A percentile compares a stretch with the other conserved stretches of the same genome.
Conservation (phyloP, 2,888 invertebrate species). For the Pediacus dermestoides region DNA sequence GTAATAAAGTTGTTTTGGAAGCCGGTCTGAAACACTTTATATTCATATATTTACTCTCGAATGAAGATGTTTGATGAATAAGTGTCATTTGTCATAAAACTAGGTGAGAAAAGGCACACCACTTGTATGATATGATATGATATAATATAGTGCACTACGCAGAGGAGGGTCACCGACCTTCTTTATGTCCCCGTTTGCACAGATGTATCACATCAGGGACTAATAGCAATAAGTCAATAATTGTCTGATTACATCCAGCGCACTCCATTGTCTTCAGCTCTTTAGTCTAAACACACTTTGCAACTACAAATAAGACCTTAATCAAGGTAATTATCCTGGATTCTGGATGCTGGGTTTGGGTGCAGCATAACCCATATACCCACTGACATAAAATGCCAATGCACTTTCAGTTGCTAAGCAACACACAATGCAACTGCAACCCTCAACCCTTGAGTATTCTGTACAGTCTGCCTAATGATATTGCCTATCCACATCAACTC, state of each 20-base stretch:
- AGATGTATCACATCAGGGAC: constrained; percentile 13
- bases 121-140: constrained; percentile 13
- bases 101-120: constrained; percentile 33
- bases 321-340: neutral
- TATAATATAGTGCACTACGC: constrained; percentile 1
- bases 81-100: constrained; percentile 41
- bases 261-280: neutral
- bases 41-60: constrained; percentile 35
- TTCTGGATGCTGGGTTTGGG: neutral
- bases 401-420: constrained; percentile 34
- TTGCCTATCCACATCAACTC: constrained; percentile 15
- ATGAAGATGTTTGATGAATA: constrained; percentile 38
- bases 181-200: constrained; percentile 6
- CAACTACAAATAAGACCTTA: neutral
- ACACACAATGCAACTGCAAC: constrained; percentile 34
- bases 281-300: constrained; percentile 2
- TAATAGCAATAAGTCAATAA: constrained; percentile 22
- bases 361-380: constrained; percentile 41
- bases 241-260: constrained; percentile 18
- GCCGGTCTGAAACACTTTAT: constrained; percentile 34
- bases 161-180: constrained; percentile 6
- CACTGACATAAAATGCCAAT: constrained; percentile 43
- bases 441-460: constrained; percentile 27
- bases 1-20: constrained; percentile 30
- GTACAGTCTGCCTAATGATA: constrained; percentile 30